phyloP scores from a whole-genome alignment of 2,888 invertebrate species.

The Acrobasis consociella region DNA sequence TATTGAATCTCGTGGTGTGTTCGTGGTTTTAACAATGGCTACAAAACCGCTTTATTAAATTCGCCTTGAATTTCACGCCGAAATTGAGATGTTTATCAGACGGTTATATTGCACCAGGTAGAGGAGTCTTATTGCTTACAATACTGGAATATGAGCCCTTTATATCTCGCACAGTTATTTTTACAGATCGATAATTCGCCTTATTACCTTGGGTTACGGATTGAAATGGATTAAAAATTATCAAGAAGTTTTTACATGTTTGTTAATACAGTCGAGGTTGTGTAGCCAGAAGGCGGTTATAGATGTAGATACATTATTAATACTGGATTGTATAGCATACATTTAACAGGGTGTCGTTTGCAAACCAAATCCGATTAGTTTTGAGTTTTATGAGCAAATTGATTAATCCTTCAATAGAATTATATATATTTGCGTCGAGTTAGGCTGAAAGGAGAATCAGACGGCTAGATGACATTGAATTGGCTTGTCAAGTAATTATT shows the following conservation, averaged over 20 bases:
- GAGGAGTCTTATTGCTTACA: background rate
- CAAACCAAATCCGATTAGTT: conserved; percentile 3
- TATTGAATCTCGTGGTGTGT: no score
- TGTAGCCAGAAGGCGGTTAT: background rate
- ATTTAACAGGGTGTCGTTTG: background rate
- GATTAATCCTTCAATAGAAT: no score
- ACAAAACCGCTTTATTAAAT: conserved; percentile 31
- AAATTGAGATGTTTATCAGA: conserved; percentile 48
- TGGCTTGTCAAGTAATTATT: no score
- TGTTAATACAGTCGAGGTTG: background rate
- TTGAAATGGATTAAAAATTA: background rate
- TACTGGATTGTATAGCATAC: background rate
- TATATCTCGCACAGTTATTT: background rate
- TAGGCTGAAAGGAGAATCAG: no score
- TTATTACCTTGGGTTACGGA: background rate
- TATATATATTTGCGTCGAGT: no score
- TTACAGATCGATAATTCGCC: background rate
- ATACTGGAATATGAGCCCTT: conserved; percentile 10
- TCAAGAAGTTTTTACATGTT: background rate
- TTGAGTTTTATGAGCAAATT: no score
- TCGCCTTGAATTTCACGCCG: conserved; percentile 39
- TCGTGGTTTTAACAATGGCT: background rate
- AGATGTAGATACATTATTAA: background rate
- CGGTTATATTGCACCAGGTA: conserved; percentile 20
- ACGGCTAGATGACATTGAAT: no score